These are phyloP conservation scores for Odocoileus hemionus DNA, from an alignment of 2,113 vertebrate genomes.

Conservation along the genomic window DNA sequence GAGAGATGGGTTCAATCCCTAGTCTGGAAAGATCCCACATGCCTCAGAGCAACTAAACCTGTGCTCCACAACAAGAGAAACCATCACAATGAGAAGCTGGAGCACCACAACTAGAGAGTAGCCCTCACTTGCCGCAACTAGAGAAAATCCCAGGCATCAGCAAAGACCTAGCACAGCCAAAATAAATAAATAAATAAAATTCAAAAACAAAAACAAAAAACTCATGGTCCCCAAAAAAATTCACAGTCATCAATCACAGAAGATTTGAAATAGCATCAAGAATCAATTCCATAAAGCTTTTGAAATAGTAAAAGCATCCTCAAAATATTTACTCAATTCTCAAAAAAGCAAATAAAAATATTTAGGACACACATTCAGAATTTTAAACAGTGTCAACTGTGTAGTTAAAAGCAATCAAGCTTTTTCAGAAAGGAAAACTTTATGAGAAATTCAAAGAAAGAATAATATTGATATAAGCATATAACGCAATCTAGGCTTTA, in stretches of 20 bases:
- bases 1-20: neutral
- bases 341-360: neutral
- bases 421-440: constrained; percentile 2
- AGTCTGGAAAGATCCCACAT: neutral
- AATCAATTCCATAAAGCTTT: constrained; percentile 17
- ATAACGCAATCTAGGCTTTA: neutral
- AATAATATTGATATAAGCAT: neutral
- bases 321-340: neutral
- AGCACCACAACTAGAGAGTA: neutral
- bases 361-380: neutral
- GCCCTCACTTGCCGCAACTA: neutral
- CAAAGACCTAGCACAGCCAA: neutral
- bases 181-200: neutral
- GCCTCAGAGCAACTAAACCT: neutral
- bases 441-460: constrained; percentile 27
- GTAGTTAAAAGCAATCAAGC: neutral
- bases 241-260: neutral
- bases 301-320: neutral
- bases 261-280: neutral
- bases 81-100: neutral
- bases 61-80: neutral
- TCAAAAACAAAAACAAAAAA: neutral
- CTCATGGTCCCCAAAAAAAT: neutral
- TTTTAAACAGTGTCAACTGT: neutral
- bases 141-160: neutral